A percentile compares a stretch with the other conserved stretches of the same genome.
Conservation (phyloP, 2,113 vertebrate genomes). For the Zootoca vivipara region DNA sequence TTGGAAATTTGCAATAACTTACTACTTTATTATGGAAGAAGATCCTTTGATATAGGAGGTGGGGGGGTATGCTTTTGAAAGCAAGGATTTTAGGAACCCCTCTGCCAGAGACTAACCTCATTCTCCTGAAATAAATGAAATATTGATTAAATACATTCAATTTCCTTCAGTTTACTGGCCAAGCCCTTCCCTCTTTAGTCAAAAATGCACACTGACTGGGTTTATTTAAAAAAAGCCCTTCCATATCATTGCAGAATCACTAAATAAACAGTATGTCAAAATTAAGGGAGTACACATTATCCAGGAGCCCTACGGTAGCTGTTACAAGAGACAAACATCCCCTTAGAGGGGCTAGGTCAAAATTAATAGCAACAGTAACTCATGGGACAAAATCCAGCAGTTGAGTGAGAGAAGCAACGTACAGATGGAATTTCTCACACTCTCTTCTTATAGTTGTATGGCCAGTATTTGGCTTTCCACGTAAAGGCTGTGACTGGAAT, state of each 20-base stretch:
- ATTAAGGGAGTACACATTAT: not conserved
- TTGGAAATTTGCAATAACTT: not conserved
- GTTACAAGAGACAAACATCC: conserved; percentile 19
- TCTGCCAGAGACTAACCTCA: not conserved
- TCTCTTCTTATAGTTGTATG: not conserved
- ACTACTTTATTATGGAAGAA: not conserved
- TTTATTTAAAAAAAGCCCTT: not conserved
- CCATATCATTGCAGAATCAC: not conserved
- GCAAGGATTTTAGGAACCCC: not conserved
- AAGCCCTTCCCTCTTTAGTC: conserved; percentile 23
- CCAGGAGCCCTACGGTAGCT: not conserved
- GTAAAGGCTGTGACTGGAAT: not conserved
- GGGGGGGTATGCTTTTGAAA: not conserved
- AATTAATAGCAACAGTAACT: not conserved
- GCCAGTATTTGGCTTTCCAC: not conserved
- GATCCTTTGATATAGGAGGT: not conserved
- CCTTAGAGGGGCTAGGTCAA: not conserved
- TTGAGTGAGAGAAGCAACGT: not conserved
- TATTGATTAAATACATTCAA: conserved; percentile 43
- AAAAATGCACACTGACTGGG: not conserved
- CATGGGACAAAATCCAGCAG: not conserved
- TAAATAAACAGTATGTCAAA: not conserved
- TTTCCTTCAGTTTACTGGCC: conserved; percentile 47
- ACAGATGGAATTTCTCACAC: not conserved
- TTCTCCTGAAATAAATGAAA: conserved; percentile 7